Conservation (phyloP, 1,140 invertebrate species). For the Plectus sambesii region DNA sequence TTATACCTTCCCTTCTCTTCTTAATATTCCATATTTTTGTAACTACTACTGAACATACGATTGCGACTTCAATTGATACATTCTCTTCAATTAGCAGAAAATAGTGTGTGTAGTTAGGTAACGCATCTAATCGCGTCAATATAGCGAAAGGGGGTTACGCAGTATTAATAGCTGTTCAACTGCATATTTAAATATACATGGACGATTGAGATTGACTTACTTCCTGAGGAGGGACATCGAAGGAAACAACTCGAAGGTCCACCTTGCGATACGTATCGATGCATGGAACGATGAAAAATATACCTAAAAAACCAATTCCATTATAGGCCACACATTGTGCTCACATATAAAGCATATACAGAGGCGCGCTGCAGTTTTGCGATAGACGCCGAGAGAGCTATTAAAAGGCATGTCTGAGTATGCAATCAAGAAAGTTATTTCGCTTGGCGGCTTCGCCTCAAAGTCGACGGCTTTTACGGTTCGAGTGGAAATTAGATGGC, state of each 20-base stretch:
- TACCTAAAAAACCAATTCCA: no score
- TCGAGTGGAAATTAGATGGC: conserved; percentile 9
- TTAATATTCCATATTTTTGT: no score
- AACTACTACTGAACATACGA: no score
- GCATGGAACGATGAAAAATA: conserved; percentile 55
- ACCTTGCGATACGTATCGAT: conserved; percentile 51
- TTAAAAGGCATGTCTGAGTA: no score
- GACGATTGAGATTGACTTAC: conserved; percentile 26
- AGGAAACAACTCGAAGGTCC: conserved; percentile 50
- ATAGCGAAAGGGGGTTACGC: conserved; percentile 55
- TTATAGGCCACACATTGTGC: no score
- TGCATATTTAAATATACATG: not conserved
- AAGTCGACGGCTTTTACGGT: no score
- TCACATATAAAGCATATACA: no score
- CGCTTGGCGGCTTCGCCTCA: no score
- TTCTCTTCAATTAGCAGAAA: no score
- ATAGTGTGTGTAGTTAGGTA: conserved; percentile 48
- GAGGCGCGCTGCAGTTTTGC: no score
- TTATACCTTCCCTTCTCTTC: no score
- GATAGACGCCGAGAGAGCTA: no score
- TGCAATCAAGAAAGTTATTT: conserved; percentile 19
- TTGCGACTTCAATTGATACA: conserved; percentile 57
- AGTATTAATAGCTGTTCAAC: conserved; percentile 38
- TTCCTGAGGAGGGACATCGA: conserved; percentile 52
- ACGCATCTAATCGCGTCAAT: conserved; percentile 90